Percentiles rank a stretch among this genome's conserved stretches.
Conservation (phyloP, 2,797 vertebrate species). For the Philypnodon macrostomus region DNA sequence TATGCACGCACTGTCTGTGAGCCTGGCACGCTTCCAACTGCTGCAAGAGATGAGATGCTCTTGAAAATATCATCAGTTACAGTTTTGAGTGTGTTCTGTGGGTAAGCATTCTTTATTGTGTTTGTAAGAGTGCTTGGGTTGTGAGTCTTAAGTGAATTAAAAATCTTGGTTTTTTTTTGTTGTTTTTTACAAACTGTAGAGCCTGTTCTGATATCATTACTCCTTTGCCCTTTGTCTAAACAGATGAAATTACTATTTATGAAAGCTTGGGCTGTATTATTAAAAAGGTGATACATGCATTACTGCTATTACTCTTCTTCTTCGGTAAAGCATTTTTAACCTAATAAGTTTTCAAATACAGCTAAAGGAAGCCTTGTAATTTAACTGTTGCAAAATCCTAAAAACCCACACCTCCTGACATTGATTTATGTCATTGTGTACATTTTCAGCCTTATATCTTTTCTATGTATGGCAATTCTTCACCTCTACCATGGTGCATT, state of each 20-base stretch:
- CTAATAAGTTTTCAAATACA: slow-evolving; percentile 55
- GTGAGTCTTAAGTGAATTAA: slow-evolving; percentile 32
- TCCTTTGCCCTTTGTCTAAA: slow-evolving; percentile 30
- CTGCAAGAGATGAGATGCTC: slow-evolving; percentile 59
- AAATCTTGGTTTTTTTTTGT: slow-evolving; percentile 24
- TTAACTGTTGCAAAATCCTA: slow-evolving; percentile 56
- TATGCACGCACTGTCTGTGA: slow-evolving; percentile 61
- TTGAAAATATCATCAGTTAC: slow-evolving; percentile 69
- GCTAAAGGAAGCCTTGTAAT: slow-evolving; percentile 43
- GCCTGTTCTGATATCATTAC: slow-evolving; percentile 24
- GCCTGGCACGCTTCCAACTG: slow-evolving; percentile 63
- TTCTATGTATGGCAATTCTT: slow-evolving; percentile 42
- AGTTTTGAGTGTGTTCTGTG: slow-evolving; percentile 57
- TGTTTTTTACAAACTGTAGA: slow-evolving; percentile 24
- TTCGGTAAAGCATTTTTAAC: slow-evolving; percentile 30
- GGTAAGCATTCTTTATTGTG: slow-evolving; percentile 38
- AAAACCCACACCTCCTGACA: slow-evolving; percentile 55
- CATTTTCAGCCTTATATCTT: slow-evolving; percentile 69
- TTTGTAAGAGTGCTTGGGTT: slow-evolving; percentile 14
- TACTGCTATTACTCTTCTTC: slow-evolving; percentile 2
- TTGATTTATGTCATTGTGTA: slow-evolving; percentile 77
- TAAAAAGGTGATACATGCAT: too few species aligned
- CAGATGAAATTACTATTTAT: slow-evolving; percentile 28
- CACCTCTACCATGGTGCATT: slow-evolving; percentile 14
- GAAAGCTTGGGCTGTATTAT: slow-evolving; percentile 12